Conservation (phyloP, 2,113 vertebrate genomes). For the Aramus guarauna region DNA sequence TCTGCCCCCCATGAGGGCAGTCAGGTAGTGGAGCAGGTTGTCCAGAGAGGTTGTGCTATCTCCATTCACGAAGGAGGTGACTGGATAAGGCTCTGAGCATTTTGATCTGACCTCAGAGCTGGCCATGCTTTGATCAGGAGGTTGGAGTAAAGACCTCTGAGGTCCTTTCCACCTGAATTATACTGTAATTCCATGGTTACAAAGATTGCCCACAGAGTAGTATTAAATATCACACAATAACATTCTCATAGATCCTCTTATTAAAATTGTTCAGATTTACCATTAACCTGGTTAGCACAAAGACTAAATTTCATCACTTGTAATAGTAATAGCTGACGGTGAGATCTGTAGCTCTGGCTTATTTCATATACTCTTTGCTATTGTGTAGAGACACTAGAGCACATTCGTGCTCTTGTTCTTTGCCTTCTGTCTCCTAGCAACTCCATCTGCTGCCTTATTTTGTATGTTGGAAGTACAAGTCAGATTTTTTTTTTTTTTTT, state of each 20-base stretch:
- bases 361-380: conserved; percentile 6
- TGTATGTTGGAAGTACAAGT: conserved; percentile 47
- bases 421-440: conserved; percentile 69
- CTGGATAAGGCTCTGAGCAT: not conserved
- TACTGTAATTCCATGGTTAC: not conserved
- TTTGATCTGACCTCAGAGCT: not conserved
- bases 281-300: not conserved
- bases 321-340: not conserved
- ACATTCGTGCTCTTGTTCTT: conserved; percentile 45
- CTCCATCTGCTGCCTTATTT: conserved; percentile 63
- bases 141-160: not conserved
- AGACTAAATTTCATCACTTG: not conserved
- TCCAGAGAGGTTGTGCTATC: not conserved
- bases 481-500: not conserved
- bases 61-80: not conserved
- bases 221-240: not conserved
- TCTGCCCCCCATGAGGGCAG: not conserved
- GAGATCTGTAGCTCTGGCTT: not conserved
- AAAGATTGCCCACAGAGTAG: not conserved
- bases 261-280: not conserved
- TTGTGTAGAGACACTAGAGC: conserved; percentile 24
- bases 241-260: not conserved
- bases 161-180: not conserved
- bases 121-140: not conserved
- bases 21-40: not conserved